Evolutionary conservation across 2,888 invertebrate species (phyloP), one percentile per base, ranked within the genome.

Genomic region (Polyommatus iphigenia): DNA sequence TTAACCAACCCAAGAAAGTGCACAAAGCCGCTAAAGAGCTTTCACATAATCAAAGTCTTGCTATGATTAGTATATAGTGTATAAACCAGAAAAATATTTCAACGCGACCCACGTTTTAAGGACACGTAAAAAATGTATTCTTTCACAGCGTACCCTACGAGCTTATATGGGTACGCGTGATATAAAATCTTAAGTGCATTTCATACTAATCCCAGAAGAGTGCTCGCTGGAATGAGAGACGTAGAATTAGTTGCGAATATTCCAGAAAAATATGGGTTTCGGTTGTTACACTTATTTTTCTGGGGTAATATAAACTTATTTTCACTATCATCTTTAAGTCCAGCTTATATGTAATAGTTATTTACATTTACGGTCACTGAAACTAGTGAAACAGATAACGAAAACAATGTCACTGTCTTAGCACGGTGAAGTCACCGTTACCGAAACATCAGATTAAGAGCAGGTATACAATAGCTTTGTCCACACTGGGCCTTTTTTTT

Each of bases 131-230:
- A 75, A 50, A 54, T 32, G 29, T 50, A 20, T 50, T 75, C 54
- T 73, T 20, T 5, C 75, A 50, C 29, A 54, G 24, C 75, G 15
- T 50, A 29, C 50, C 24, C 24, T 2, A 20, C 78, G 77, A 78
- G 77, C 62, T 79, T 78, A 80, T 80, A 79, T 77, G 77, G 77
- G 79, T 78, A 80, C 79, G 81, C 76, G 79, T 80, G 79, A 81
- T 82, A 83, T 81, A 82, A 82, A 83, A 82, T 81, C 83, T 81
- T 83, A 81, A 83, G 83, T 82, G 83, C 82, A 79, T 82, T 82
- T 81, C 81, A 76, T 79, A 79, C 82, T 83, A 83, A 83, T 83
- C 83, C 83, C 73, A 78, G 79, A 79, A 77, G 77, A 79, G 80
- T 78, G 79, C 54, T 54, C 50, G 50, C 3, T 15, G 15, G 54